Evolutionary conservation across 2,797 vertebrate genomes (phyloP).

Genomic region (Zenarchopterus dispar): DNA sequence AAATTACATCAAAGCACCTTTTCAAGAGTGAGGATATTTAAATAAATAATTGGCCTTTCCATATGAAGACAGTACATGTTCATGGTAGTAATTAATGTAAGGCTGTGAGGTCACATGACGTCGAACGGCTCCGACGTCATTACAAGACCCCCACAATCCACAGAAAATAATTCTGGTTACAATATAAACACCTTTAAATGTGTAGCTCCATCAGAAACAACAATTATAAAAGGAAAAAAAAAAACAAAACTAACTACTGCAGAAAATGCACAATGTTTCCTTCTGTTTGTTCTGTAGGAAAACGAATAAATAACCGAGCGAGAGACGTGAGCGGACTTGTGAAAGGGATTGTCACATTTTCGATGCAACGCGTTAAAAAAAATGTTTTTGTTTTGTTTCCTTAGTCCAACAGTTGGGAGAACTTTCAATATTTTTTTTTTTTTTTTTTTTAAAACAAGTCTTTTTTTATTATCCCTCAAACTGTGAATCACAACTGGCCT

Average conservation of each 20-base stretch:
- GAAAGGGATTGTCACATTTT: slow-evolving; percentile 65
- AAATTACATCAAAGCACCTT: slow-evolving; percentile 88
- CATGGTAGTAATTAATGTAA: slow-evolving; percentile 60
- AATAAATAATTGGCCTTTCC: slow-evolving; percentile 85
- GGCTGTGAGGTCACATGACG: slow-evolving; percentile 54
- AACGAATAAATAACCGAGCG: slow-evolving; percentile 25
- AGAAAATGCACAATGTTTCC: slow-evolving; percentile 15
- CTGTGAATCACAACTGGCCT: slow-evolving; percentile 24
- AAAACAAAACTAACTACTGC: slow-evolving; percentile 19
- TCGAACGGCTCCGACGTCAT: slow-evolving; percentile 27
- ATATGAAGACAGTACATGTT: slow-evolving; percentile 67
- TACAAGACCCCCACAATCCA: slow-evolving; percentile 37
- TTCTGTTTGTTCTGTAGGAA: slow-evolving; percentile 21
- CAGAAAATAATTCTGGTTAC: slow-evolving; percentile 51
- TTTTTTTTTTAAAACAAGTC: neutral
- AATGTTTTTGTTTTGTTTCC: slow-evolving; percentile 5
- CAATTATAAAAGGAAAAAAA: neutral
- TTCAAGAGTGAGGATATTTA: slow-evolving; percentile 82
- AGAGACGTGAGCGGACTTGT: slow-evolving; percentile 7
- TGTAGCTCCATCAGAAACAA: slow-evolving; percentile 36
- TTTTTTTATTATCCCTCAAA: slow-evolving; percentile 1
- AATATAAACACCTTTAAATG: slow-evolving; percentile 44
- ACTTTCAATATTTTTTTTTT: slow-evolving; percentile 4
- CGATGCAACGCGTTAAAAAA: slow-evolving; percentile 26
- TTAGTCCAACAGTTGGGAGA: slow-evolving; percentile 16